phyloP scores from a whole-genome alignment of 92 coral and sea anemone genomes.

The Galaxea fascicularis region DNA sequence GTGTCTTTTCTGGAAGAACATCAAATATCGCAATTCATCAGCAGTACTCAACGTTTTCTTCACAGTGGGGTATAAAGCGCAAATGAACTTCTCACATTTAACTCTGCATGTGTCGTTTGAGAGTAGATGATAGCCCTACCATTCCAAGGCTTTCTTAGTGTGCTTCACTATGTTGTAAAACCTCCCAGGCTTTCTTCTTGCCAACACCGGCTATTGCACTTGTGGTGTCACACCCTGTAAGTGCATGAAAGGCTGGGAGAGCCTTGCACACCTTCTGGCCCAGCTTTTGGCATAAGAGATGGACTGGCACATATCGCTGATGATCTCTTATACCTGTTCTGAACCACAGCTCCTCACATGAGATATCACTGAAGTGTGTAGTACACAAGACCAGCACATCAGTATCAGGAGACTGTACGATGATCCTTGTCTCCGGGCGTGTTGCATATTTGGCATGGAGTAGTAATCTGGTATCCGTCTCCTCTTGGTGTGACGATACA shows the following conservation, averaged over 20 bases:
- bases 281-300: slow-evolving; percentile 18
- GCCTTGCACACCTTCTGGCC: slow-evolving; percentile 19
- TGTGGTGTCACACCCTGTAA: slow-evolving; percentile 41
- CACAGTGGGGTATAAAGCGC: background rate
- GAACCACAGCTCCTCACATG: slow-evolving; percentile 54
- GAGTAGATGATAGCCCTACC: background rate
- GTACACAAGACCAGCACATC: slow-evolving; percentile 48
- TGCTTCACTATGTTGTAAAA: background rate
- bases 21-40: background rate
- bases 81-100: background rate
- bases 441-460: slow-evolving; percentile 61
- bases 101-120: background rate
- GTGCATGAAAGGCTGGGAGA: slow-evolving; percentile 46
- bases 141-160: background rate
- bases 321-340: slow-evolving; percentile 35
- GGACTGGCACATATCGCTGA: slow-evolving; percentile 38
- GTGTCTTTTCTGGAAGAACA: background rate
- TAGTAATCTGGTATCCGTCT: slow-evolving; percentile 60
- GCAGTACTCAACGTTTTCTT: background rate
- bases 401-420: slow-evolving; percentile 58
- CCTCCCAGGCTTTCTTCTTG: slow-evolving; percentile 50
- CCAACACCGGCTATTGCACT: slow-evolving; percentile 33
- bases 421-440: slow-evolving; percentile 28
- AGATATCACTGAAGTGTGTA: slow-evolving; percentile 19
- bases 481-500: slow-evolving; percentile 58